These are phyloP conservation scores for Alethe castanea DNA, from an alignment of 2,113 vertebrate species.

Conservation along the genomic window DNA sequence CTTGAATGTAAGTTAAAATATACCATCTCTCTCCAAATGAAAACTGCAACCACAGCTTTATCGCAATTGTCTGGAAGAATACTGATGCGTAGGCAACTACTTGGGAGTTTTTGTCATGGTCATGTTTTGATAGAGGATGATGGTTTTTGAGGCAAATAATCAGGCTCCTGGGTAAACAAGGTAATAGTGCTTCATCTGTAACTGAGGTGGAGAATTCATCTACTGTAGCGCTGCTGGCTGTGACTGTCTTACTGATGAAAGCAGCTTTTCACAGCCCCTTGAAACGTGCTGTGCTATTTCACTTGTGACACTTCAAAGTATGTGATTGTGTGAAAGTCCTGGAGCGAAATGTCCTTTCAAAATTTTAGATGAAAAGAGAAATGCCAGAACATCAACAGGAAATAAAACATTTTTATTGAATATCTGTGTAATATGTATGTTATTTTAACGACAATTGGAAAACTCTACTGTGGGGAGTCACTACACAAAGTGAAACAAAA, in stretches of 20 bases:
- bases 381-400: slow-evolving; percentile 90
- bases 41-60: neutral
- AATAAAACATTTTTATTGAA: slow-evolving; percentile 99
- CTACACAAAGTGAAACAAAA: slow-evolving; percentile 99
- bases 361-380: slow-evolving; percentile 47
- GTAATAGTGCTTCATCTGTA: neutral
- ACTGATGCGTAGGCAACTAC: neutral
- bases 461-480: slow-evolving; percentile 96
- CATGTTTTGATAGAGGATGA: neutral
- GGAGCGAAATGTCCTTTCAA: neutral
- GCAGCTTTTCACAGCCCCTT: neutral
- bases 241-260: neutral
- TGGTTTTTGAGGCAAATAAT: neutral
- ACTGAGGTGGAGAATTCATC: neutral
- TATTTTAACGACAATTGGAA: slow-evolving; percentile 98
- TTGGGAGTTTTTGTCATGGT: neutral
- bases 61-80: neutral
- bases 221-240: neutral
- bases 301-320: neutral
- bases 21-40: neutral
- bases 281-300: neutral
- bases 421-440: slow-evolving; percentile 96
- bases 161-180: neutral
- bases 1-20: neutral
- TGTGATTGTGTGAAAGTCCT: neutral